Base-by-base conservation (phyloP, 2,797 vertebrate genomes). In the Clamator glandarius region DNA sequence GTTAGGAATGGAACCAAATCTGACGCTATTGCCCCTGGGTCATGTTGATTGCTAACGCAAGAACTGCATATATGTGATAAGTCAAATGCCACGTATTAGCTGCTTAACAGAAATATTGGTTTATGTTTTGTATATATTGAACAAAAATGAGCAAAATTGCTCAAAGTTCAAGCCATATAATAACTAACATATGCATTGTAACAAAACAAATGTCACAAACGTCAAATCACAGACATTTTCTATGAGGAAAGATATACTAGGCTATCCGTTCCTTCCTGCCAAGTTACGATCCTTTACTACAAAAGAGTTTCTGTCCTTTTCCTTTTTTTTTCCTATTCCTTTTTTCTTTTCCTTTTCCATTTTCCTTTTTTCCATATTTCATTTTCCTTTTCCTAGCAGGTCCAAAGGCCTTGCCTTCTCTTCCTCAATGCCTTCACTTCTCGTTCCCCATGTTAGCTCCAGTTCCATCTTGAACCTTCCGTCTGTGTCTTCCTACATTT, bases 11-110 rank as follows among this genome's bases (percentile, higher is more conserved):
- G 68, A 87, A 64, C 8, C 25, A 79, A 83, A 68, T 12, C 31
- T 2, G 0, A 11, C 41, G 11, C 12, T 15, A 0, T 23, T 88
- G 12, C 20, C 28, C 6, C 35, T 36, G 4, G 7, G 33, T 61
- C 57, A 46, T 7, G 9, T 33, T 42, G 44, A 67, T 52, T 52
- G 26, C 23, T 29, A 74, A 41, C 24, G 15, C 4, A 24, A 90
- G 58, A 62, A 52, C 23, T n/a, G 24, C 36, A 12, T 26, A 16
- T 39, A 36, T 21, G 13, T 77, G 20, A 20, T 39, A 58, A 75
- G 33, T 59, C 7, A 85, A 68, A 76, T 29, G 8, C 4, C 1
- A 4, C 16, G 31, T 19, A 42, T 78, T 80, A 62, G 5, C 31
- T 91, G 20, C 14, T 51, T 62, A 42, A 58, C 5, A 89, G 39